A percentile compares a stretch with the other conserved stretches of the same genome.
Conservation (phyloP, 2,888 invertebrate genomes). For the Napeogenes inachia region DNA sequence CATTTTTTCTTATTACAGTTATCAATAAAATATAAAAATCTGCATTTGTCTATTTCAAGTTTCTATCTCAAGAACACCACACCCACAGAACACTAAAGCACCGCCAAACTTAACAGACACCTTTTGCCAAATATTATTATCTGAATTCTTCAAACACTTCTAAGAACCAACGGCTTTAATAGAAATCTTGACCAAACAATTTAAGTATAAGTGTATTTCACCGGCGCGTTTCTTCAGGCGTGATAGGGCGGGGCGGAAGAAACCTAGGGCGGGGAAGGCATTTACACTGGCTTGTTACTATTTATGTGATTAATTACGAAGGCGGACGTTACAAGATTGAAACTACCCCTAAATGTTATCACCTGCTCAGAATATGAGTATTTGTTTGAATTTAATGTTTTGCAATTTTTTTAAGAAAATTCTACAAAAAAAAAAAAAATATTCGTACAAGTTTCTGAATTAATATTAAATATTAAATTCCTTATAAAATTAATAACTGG, state of each 20-base stretch:
- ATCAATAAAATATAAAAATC: too few species aligned
- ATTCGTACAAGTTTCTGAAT: too few species aligned
- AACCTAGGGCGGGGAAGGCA: conserved; percentile 50
- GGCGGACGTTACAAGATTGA: conserved; percentile 26
- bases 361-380: too few species aligned
- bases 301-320: conserved; percentile 59
- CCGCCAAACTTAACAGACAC: not conserved
- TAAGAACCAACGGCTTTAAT: conserved; percentile 35
- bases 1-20: too few species aligned
- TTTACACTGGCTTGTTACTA: conserved; percentile 41
- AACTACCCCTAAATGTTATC: not conserved
- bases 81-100: not conserved
- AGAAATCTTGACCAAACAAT: conserved; percentile 56
- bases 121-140: conserved; percentile 13
- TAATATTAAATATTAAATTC: too few species aligned
- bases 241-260: conserved; percentile 59
- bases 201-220: conserved; percentile 42
- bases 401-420: too few species aligned
- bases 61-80: not conserved
- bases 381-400: too few species aligned
- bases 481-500: too few species aligned
- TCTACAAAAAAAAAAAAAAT: not conserved
- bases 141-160: conserved; percentile 18
- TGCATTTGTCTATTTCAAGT: too few species aligned
- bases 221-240: conserved; percentile 43